Conservation (phyloP, 2,113 vertebrate genomes). For the Brienomyrus longianalis region DNA sequence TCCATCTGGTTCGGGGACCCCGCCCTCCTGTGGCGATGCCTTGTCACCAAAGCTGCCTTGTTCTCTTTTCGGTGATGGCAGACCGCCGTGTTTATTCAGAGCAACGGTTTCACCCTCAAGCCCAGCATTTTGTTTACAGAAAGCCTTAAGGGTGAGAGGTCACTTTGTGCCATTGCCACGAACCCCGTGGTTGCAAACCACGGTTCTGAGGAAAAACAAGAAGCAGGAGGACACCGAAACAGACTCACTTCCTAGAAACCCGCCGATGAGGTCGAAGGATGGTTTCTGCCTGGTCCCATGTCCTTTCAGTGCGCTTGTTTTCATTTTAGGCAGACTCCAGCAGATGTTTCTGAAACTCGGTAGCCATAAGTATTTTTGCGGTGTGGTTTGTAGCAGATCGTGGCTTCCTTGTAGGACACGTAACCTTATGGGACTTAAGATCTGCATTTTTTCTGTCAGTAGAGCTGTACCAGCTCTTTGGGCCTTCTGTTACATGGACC, state of each 20-base stretch:
- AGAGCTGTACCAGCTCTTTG: background rate
- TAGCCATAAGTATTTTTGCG: background rate
- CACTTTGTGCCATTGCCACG: background rate
- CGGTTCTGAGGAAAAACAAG: background rate
- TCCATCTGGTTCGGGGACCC: background rate
- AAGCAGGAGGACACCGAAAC: background rate
- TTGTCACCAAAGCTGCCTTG: background rate
- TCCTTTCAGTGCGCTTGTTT: background rate
- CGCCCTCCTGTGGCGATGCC: background rate
- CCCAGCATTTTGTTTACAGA: constrained; percentile 5
- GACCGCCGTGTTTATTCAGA: background rate
- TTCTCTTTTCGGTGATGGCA: background rate
- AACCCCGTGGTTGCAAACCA: background rate
- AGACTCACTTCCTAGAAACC: background rate
- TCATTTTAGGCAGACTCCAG: background rate
- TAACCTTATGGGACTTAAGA: background rate
- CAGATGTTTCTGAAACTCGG: background rate
- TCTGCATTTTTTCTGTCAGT: background rate
- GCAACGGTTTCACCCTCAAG: background rate
- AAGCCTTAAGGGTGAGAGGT: background rate
- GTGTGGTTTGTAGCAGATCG: background rate
- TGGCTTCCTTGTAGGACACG: background rate
- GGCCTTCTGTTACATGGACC: background rate
- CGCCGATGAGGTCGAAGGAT: background rate
- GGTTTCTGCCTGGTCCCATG: background rate